These are phyloP conservation scores for Netelia inedita DNA, from an alignment of 2,888 invertebrate genomes.

Conservation along the genomic window DNA sequence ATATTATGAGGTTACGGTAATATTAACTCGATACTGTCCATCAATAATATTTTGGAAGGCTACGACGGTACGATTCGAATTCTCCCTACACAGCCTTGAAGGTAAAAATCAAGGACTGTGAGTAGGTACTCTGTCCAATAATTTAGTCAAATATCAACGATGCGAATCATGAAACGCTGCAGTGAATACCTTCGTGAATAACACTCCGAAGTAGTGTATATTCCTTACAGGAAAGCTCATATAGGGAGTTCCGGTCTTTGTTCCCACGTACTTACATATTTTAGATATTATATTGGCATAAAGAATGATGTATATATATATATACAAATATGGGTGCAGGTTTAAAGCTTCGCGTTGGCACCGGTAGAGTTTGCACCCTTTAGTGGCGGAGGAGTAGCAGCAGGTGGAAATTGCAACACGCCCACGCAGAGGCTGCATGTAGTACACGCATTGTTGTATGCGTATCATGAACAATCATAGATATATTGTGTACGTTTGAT, in stretches of 20 bases:
- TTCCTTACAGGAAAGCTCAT: slow-evolving; percentile 20
- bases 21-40: background rate
- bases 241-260: slow-evolving; percentile 45
- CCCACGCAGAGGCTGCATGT: background rate
- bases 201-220: background rate
- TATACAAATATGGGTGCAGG: background rate
- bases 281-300: slow-evolving; percentile 10
- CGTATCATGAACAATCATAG: background rate
- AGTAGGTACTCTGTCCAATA: slow-evolving; percentile 30
- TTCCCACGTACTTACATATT: background rate
- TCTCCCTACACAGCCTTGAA: slow-evolving; percentile 13
- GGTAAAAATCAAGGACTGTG: slow-evolving; percentile 18
- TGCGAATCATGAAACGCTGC: slow-evolving; percentile 34
- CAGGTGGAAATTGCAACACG: no score
- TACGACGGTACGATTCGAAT: background rate
- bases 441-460: background rate
- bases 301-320: background rate
- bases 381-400: background rate
- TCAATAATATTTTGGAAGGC: background rate
- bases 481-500: background rate
- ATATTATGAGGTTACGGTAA: background rate
- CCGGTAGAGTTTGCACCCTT: slow-evolving; percentile 36
- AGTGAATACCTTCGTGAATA: slow-evolving; percentile 1
- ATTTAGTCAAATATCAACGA: slow-evolving; percentile 41
- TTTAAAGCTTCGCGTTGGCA: slow-evolving; percentile 13